These are phyloP conservation scores for Sialia sialis DNA, from an alignment of 2,113 vertebrate genomes.

Conservation along the genomic window DNA sequence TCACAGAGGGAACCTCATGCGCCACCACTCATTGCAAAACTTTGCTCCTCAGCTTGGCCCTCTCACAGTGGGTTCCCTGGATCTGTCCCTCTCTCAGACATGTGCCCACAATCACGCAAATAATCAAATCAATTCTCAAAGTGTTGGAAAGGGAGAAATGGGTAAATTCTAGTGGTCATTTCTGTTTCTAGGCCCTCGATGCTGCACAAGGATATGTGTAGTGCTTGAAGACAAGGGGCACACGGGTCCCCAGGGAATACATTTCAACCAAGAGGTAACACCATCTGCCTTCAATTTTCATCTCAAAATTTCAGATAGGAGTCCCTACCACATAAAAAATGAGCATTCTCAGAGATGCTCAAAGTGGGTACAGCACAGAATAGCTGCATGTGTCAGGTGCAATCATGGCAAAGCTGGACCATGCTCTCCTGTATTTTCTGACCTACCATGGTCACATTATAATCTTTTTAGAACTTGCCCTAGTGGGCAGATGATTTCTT, in stretches of 20 bases:
- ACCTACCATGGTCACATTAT: accelerated
- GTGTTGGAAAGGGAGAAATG: neutral
- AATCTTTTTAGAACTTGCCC: neutral
- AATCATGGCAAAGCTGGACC: neutral
- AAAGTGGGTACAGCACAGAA: neutral
- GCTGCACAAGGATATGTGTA: neutral
- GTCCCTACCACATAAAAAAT: accelerated
- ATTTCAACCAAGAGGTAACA: neutral
- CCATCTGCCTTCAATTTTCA: neutral
- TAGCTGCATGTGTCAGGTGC: accelerated
- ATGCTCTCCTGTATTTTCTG: accelerated
- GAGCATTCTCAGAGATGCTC: neutral
- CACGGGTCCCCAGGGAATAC: neutral
- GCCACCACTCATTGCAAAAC: neutral
- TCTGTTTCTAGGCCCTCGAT: neutral
- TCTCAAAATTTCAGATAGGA: neutral
- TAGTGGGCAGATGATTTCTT: neutral
- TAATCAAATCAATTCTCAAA: neutral
- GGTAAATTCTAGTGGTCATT: neutral
- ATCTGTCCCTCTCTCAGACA: neutral
- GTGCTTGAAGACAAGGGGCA: neutral
- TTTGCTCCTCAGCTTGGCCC: neutral
- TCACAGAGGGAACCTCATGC: neutral
- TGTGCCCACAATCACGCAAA: neutral
- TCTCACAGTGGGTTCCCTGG: neutral